Evolutionary conservation across 2,888 invertebrate genomes (phyloP), one percentile per base, ranked within the genome.

Genomic region (Junonia oenone): DNA sequence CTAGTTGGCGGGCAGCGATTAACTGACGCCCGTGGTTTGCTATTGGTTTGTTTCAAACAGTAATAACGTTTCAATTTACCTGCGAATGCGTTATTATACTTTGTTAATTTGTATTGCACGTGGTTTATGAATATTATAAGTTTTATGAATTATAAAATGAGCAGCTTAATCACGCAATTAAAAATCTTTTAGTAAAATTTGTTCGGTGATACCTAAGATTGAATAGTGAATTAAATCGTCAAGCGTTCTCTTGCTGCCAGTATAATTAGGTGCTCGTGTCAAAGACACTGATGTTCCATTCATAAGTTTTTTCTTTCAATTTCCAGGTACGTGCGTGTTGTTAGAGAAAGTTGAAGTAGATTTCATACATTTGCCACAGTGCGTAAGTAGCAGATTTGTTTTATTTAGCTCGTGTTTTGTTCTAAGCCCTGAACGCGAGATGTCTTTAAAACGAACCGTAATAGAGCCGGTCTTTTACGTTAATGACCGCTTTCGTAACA

Each of bases 311-410:
- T 50, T 50, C 35, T 53, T 33, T 51, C 17, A 51, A 61, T 73
- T 84, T 77, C 1, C 86, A 88, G 88, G 89, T 89, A 89, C 76
- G 89, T 89, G 75, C 74, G 73, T 78, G 78, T 81, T 77, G 78
- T 75, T 81, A 83, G 75, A 81, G 79, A 81, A 81, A 76, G 60
- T 78, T 74, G 70, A 78, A 72, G 71, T 81, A 78, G 72, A 75
- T 81, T 72, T 76, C 73, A 73, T 81, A 76, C 70, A 73, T 77
- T 79, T 72, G 64, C 64, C 64, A 76, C 72, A 80, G 58, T 65
- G 76, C 76, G 85, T 88, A 84, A 88, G 88, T 87, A 82, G 79
- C 71, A 73, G 75, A 75, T 72, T 77, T 75, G 66, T 73, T 77
- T 76, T 68, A 72, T 75, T 78, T 70, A 57, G 37, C 52, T 54